Conservation (phyloP, 2,113 vertebrate genomes). For the Megatriorchis doriae region DNA sequence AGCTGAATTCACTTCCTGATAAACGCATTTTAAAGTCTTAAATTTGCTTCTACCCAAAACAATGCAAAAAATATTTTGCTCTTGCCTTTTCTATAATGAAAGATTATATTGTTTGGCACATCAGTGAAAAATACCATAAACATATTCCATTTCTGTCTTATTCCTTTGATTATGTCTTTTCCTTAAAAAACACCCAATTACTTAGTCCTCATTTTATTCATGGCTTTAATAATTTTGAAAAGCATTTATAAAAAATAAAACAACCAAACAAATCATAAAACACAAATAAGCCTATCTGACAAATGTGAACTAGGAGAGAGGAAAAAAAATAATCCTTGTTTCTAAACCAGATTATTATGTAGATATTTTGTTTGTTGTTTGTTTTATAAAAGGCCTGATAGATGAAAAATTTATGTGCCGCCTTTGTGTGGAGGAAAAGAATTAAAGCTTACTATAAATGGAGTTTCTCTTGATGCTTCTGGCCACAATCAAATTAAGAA, state of each 20-base stretch:
- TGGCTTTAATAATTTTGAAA: slow-evolving; percentile 24
- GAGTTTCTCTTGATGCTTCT: background rate
- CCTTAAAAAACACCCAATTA: slow-evolving; percentile 4
- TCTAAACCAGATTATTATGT: background rate
- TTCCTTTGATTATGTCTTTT: background rate
- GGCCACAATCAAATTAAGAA: background rate
- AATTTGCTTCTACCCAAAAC: background rate
- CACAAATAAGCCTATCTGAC: background rate
- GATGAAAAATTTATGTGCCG: background rate
- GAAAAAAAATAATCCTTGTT: background rate
- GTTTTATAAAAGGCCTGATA: background rate
- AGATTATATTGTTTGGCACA: background rate
- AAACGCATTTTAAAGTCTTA: background rate
- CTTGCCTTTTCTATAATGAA: background rate
- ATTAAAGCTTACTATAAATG: background rate
- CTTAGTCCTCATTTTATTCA: background rate
- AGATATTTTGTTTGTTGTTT: slow-evolving; percentile 9
- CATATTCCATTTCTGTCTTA: background rate
- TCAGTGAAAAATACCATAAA: slow-evolving; percentile 5
- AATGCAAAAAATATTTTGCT: background rate
- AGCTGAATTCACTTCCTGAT: background rate
- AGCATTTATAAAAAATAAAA: background rate
- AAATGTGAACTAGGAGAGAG: background rate
- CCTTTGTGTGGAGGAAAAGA: background rate
- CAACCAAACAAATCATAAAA: background rate